Conservation (phyloP, 2,113 vertebrate species). For the Taurulus bubalis region DNA sequence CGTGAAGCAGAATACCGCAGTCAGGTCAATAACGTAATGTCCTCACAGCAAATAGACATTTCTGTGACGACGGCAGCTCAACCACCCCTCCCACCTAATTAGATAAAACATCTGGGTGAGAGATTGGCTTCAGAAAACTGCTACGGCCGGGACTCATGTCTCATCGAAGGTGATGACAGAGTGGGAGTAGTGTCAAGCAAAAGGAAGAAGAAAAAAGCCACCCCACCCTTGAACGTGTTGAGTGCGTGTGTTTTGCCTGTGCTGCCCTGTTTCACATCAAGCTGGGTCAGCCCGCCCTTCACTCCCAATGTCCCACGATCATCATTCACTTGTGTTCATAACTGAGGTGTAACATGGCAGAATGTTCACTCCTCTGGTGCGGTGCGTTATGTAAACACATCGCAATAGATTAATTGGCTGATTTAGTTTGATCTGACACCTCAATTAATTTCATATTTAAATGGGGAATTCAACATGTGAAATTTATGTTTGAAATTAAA, state of each 20-base stretch:
- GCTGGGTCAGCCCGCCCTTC: slow-evolving; percentile 43
- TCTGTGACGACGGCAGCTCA: slow-evolving; percentile 16
- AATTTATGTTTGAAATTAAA: slow-evolving; percentile 27
- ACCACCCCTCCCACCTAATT: slow-evolving; percentile 16
- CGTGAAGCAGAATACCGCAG: background rate
- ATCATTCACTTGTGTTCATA: slow-evolving; percentile 61
- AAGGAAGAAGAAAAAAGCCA: slow-evolving; percentile 1
- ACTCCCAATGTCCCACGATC: slow-evolving; percentile 50
- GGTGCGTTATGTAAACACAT: slow-evolving; percentile 35
- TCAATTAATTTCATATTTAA: slow-evolving; percentile 16
- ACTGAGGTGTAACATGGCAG: slow-evolving; percentile 36
- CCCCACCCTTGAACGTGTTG: slow-evolving; percentile 38
- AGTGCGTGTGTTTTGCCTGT: slow-evolving; percentile 24
- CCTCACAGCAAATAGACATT: background rate
- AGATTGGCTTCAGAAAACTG: slow-evolving; percentile 56
- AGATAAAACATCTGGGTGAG: slow-evolving; percentile 69
- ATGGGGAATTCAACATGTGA: background rate
- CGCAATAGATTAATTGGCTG: slow-evolving; percentile 42
- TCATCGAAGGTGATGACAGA: slow-evolving; percentile 66
- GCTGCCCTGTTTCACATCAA: slow-evolving; percentile 57
- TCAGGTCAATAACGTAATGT: background rate
- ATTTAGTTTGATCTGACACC: slow-evolving; percentile 34
- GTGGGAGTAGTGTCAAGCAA: slow-evolving; percentile 54
- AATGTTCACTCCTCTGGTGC: slow-evolving; percentile 50
- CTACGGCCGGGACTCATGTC: slow-evolving; percentile 36